phyloP scores from a whole-genome alignment of 1,140 invertebrate species.

The Brachionus rotundiformis region DNA sequence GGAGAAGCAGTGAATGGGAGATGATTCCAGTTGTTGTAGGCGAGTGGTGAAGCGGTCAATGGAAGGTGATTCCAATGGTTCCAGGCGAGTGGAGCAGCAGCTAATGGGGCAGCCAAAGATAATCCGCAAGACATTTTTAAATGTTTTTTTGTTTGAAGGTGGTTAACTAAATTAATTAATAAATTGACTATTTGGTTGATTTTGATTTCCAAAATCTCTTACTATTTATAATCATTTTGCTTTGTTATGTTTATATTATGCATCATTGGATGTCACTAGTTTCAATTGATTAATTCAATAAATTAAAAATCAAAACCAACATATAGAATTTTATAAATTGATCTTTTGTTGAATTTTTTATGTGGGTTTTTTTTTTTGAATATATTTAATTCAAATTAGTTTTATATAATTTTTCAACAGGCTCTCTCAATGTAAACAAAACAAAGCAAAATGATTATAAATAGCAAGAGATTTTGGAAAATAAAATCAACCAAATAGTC shows the following conservation, averaged over 20 bases:
- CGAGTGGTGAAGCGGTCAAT: not conserved
- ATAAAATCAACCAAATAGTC: too few relatives aligned
- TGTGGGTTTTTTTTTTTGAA: too few relatives aligned
- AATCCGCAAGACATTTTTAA: not conserved
- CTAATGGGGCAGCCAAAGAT: not conserved
- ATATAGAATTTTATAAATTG: not conserved
- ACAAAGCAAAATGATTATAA: too few relatives aligned
- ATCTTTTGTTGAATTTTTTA: too few relatives aligned
- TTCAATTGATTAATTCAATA: not conserved
- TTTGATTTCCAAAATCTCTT: not conserved
- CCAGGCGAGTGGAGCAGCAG: not conserved
- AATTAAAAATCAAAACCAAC: too few relatives aligned
- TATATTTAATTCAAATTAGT: too few relatives aligned
- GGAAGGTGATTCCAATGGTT: not conserved
- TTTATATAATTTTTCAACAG: too few relatives aligned
- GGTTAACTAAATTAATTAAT: too few relatives aligned
- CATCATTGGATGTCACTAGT: not conserved
- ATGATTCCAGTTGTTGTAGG: not conserved
- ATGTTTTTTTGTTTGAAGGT: not conserved
- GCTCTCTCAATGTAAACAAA: too few relatives aligned
- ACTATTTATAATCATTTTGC: not conserved
- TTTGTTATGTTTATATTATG: not conserved
- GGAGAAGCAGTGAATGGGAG: not conserved
- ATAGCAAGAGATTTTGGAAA: too few relatives aligned
- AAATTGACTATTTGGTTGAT: not conserved